These are phyloP conservation scores for Desmodus rotundus DNA, from an alignment of 2,113 vertebrate species.

Conservation along the genomic window DNA sequence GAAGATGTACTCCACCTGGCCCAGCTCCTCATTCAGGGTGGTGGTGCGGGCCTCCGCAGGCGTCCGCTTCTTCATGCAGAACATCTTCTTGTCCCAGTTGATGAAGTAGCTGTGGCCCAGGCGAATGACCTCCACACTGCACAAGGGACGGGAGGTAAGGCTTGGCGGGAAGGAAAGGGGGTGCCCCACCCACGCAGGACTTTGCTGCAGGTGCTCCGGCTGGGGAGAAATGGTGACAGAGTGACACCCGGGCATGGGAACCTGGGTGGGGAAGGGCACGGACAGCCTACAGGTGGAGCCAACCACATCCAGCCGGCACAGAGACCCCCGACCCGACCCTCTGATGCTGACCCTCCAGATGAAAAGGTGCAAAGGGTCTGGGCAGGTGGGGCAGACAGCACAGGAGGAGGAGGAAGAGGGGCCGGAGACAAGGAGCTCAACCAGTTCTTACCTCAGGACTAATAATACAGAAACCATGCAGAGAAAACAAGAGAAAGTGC, in stretches of 20 bases:
- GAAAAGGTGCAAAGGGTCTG: conserved; percentile 50
- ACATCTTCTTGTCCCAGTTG: conserved; percentile 97
- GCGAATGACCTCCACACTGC: conserved; percentile 94
- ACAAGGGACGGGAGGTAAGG: background rate
- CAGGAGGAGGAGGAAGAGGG: background rate
- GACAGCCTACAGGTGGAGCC: background rate
- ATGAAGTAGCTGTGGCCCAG: conserved; percentile 97
- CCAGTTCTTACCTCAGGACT: conserved; percentile 82
- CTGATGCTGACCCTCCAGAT: background rate
- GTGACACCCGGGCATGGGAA: background rate
- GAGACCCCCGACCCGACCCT: conserved; percentile 40
- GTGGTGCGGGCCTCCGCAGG: conserved; percentile 92
- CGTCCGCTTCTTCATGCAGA: conserved; percentile 85
- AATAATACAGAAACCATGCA: conserved; percentile 82
- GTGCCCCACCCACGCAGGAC: background rate
- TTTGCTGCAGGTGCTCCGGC: background rate
- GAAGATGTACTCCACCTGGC: conserved; percentile 97
- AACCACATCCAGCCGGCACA: background rate
- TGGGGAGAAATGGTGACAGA: background rate
- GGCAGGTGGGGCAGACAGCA: conserved; percentile 5
- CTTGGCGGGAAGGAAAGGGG: background rate
- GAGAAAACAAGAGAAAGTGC: conserved; percentile 81
- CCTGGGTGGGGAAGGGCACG: background rate
- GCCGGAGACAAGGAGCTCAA: conserved; percentile 15
- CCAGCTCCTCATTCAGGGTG: conserved; percentile 93